These are phyloP conservation scores for Platycnemis pennipes DNA, from an alignment of 2,888 invertebrate genomes.

Conservation along the genomic window DNA sequence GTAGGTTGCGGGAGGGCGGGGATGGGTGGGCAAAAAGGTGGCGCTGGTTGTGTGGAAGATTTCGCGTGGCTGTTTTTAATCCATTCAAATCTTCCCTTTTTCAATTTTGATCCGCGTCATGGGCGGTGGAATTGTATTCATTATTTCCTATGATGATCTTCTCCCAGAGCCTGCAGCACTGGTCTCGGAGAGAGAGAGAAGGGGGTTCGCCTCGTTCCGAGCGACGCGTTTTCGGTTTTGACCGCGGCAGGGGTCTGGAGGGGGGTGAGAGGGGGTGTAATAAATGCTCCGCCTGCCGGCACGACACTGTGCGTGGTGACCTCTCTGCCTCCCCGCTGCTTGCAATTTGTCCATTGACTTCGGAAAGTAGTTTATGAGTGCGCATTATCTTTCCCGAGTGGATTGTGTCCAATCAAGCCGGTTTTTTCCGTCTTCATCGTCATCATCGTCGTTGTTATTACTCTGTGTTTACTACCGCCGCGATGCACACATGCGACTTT, in stretches of 20 bases:
- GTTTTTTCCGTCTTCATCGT: neutral
- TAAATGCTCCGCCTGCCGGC: neutral
- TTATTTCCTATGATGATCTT: constrained; percentile 26
- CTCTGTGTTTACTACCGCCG: neutral
- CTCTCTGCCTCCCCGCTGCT: neutral
- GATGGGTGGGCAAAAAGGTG: neutral
- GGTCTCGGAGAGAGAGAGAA: neutral
- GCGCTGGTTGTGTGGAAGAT: neutral
- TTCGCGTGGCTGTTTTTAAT: neutral
- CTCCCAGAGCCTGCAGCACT: neutral
- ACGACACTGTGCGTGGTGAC: neutral
- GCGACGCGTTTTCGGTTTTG: constrained; percentile 16
- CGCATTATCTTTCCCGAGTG: constrained; percentile 14
- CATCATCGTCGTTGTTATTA: neutral
- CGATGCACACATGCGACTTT: neutral
- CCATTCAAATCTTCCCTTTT: neutral
- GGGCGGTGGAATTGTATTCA: neutral
- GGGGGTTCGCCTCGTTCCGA: neutral
- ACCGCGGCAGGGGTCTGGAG: no score
- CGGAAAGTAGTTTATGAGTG: constrained; percentile 28
- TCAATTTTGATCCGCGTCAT: neutral
- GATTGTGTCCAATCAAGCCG: neutral
- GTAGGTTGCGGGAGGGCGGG: neutral
- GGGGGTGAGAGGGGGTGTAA: no score
- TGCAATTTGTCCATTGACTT: constrained; percentile 36